Conservation (phyloP, 2,888 invertebrate genomes). For the Nomada goodeniana region DNA sequence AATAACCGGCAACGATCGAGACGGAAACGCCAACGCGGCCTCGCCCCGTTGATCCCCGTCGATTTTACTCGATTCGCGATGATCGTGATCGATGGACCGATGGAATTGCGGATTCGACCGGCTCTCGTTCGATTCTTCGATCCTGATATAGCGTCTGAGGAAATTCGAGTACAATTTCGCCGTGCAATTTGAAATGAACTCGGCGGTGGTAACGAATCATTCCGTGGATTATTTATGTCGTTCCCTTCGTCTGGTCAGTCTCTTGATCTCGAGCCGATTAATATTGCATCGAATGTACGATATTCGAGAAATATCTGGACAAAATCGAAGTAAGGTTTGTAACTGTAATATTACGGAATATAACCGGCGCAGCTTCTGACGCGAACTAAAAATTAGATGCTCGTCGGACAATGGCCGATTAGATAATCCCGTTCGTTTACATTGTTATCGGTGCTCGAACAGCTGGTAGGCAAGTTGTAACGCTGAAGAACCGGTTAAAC, state of each 20-base stretch:
- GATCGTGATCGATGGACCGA: conserved; percentile 21
- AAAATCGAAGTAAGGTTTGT: too few species aligned
- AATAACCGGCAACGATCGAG: conserved; percentile 36
- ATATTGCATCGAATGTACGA: too few species aligned
- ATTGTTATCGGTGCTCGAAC: not conserved
- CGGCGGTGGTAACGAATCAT: too few species aligned
- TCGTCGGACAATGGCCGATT: not conserved
- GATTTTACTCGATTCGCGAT: not conserved
- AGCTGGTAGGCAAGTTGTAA: not conserved
- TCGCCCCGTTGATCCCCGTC: conserved; percentile 30
- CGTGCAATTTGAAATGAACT: too few species aligned
- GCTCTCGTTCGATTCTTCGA: not conserved
- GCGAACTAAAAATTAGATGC: not conserved
- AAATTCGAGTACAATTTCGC: too few species aligned
- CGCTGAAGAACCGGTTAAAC: too few species aligned
- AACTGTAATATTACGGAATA: not conserved
- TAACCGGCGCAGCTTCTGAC: not conserved
- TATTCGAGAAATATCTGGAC: too few species aligned
- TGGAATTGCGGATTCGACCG: not conserved
- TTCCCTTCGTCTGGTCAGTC: too few species aligned
- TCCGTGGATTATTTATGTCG: too few species aligned
- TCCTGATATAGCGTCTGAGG: too few species aligned
- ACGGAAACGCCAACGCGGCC: conserved; percentile 25
- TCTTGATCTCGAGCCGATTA: too few species aligned
- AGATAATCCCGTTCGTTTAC: not conserved